These are phyloP conservation scores for Radopholus similis DNA, from an alignment of 1,140 invertebrate genomes.

Conservation along the genomic window DNA sequence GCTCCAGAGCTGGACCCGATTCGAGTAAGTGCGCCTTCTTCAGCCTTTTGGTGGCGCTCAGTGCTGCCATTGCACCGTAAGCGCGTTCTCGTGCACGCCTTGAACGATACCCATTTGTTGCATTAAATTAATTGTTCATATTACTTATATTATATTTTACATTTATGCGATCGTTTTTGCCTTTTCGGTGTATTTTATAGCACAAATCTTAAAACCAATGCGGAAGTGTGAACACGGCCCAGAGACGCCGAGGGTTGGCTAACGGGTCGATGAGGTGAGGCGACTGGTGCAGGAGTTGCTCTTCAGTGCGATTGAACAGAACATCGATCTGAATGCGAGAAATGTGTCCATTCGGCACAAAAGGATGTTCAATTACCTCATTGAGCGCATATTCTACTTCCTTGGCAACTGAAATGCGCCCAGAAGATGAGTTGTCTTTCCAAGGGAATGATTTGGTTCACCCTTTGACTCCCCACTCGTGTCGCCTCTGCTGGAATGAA, in stretches of 20 bases:
- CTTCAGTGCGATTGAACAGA: slow-evolving; percentile 32
- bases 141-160: too few species aligned
- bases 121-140: too few species aligned
- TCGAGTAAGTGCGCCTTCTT: slow-evolving; percentile 5
- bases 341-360: neutral
- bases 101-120: too few species aligned
- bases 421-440: too few species aligned
- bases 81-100: slow-evolving; percentile 26
- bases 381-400: slow-evolving; percentile 30
- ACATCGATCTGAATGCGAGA: neutral
- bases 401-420: slow-evolving; percentile 10
- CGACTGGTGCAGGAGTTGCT: slow-evolving; percentile 15
- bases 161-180: too few species aligned
- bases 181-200: too few species aligned
- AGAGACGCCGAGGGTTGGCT: slow-evolving; percentile 17
- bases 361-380: slow-evolving; percentile 18
- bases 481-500: too few species aligned
- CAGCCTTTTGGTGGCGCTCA: slow-evolving; percentile 26
- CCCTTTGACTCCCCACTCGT: too few species aligned
- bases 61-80: slow-evolving; percentile 29
- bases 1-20: neutral
- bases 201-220: too few species aligned
- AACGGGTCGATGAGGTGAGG: slow-evolving; percentile 29
- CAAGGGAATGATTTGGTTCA: too few species aligned
- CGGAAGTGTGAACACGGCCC: slow-evolving; percentile 24